phyloP scores from a whole-genome alignment of 2,888 invertebrate species.

The Drosophila testacea region DNA sequence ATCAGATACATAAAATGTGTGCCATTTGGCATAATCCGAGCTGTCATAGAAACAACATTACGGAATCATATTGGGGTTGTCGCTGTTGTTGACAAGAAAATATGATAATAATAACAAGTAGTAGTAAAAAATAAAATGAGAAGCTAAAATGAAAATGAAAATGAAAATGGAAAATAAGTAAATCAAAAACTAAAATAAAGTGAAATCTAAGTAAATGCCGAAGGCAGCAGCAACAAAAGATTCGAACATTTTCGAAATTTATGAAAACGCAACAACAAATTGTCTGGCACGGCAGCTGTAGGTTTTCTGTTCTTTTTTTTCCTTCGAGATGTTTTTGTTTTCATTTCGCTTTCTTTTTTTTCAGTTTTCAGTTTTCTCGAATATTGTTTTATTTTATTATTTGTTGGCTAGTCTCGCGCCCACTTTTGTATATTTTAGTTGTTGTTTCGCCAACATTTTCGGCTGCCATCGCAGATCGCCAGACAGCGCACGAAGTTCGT shows the following conservation, averaged over 20 bases:
- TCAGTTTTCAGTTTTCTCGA: constrained; percentile 10
- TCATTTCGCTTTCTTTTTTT: constrained; percentile 43
- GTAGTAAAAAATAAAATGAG: neutral
- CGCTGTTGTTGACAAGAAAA: constrained; percentile 38
- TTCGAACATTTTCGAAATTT: constrained; percentile 30
- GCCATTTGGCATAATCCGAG: constrained; percentile 38
- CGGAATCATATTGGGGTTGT: constrained; percentile 19
- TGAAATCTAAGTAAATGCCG: constrained; percentile 47
- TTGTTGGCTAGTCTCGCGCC: constrained; percentile 50
- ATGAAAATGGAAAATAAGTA: constrained; percentile 18
- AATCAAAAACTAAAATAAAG: constrained; percentile 48
- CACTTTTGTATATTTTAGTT: constrained; percentile 51
- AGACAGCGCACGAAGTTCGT: constrained; percentile 36
- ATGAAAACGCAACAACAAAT: constrained; percentile 41
- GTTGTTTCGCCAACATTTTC: constrained; percentile 56
- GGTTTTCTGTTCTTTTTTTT: constrained; percentile 28
- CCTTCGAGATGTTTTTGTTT: constrained; percentile 48
- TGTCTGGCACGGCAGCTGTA: constrained; percentile 56
- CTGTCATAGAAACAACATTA: constrained; percentile 32
- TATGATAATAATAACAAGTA: constrained; percentile 6
- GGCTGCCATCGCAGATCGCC: constrained; percentile 41
- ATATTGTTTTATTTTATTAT: constrained; percentile 31
- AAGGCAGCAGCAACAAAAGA: constrained; percentile 15
- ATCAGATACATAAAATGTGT: constrained; percentile 35
- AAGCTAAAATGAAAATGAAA: neutral